Conservation (phyloP, 2,113 vertebrate genomes). For the Rostratula benghalensis region DNA sequence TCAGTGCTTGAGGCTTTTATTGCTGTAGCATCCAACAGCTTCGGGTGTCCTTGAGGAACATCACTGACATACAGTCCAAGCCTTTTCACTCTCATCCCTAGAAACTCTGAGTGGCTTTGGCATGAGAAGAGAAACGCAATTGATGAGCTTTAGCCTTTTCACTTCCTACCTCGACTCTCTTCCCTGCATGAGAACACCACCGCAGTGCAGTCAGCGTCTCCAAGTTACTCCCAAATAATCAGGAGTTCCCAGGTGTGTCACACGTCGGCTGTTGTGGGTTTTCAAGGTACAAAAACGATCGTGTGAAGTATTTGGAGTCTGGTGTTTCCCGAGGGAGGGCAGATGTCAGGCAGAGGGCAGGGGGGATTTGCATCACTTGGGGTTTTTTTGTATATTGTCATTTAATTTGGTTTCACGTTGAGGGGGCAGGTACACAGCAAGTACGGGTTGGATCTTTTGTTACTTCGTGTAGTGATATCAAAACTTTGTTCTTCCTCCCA, state of each 20-base stretch:
- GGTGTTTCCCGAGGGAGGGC: background rate
- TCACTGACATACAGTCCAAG: background rate
- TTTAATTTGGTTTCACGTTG: background rate
- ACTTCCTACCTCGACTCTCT: background rate
- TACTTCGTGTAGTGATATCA: background rate
- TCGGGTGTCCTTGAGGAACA: background rate
- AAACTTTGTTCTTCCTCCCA: slow-evolving; percentile 3
- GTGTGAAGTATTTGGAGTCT: background rate
- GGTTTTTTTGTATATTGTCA: accelerated
- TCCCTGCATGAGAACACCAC: background rate
- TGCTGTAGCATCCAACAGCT: background rate
- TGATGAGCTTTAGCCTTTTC: background rate
- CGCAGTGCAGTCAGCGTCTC: background rate
- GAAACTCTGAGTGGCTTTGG: background rate
- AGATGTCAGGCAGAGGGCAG: background rate
- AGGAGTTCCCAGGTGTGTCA: background rate
- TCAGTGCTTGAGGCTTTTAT: background rate
- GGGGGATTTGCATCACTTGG: background rate
- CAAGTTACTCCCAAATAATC: background rate
- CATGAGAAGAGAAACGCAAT: background rate
- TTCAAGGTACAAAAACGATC: background rate
- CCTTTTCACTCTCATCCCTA: background rate
- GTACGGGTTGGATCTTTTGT: background rate
- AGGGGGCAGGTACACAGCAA: background rate
- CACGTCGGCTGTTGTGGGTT: background rate